Base-by-base conservation (phyloP, 2,113 vertebrate species). In the Rhineura floridana region DNA sequence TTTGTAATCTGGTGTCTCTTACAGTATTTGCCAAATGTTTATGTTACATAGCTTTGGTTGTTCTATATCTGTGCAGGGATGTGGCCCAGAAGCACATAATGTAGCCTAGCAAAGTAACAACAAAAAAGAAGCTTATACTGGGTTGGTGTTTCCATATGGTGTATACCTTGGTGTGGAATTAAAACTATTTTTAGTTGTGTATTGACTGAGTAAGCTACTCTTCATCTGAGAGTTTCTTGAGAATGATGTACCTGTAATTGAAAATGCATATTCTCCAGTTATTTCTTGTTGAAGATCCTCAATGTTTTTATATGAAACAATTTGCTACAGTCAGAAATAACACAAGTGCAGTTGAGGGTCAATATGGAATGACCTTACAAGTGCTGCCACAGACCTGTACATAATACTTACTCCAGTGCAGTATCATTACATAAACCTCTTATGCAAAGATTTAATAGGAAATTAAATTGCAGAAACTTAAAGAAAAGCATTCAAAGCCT, bases 1-100 rank as follows among this genome's bases (percentile, higher is more conserved):
- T 86, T 7, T 91, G 82, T 42, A 72, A 84, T 81, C 92, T 85
- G 87, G 62, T 89, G 59, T 87, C 83, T 15, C 25, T 30, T 67
- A 30, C 65, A 67, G 28, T n/a, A 69, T 69, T 69, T 12, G n/a
- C n/a, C 30, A 69, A 69, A n/a, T n/a, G n/a, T n/a, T n/a, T n/a
- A 69, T 8, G 9, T 65, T 65, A 65, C 62, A 28, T 65, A 65
- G 62, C 6, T n/a, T n/a, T 70, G 67, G 67, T 70, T n/a, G n/a
- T 70, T 70, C 36, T n/a, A 36, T 33, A n/a, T 70, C 33, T 70
- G 62, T 25, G 28, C 25, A 30, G 28, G 25, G 15, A 2, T 65
- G 62, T 65, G 62, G 62, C 62, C 67, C n/a, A 3, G 33, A 11
- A 69, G 12, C 67, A 69, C 28, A 69, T 69, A 19, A 62, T 62